Base-by-base conservation (phyloP, 2,888 invertebrate species). In the Nebria salina region DNA sequence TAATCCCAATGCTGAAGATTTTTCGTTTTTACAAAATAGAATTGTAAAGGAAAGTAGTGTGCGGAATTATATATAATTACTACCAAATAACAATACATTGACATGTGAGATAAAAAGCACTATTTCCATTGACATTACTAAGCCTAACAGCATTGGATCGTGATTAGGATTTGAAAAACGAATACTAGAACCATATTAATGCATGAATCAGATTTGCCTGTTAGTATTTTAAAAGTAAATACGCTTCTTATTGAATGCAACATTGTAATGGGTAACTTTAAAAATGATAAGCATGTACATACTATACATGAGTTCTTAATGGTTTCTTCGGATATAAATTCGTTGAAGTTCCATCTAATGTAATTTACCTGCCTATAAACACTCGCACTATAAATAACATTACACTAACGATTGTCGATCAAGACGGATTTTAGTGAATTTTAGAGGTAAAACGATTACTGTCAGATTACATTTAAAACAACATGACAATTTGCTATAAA, bases 241-340 rank as follows among this genome's bases (percentile, higher is more conserved):
- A 76, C 79, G 0, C 66, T 85, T 20, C 76, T 83, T 66, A 81
- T 85, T 41, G 84, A 86, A 73, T 86, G 85, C 72, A 84, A 85
- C 77, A 83, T 85, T 0, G 83, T 82, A 1, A 70, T 76, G 2
- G 85, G 85, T n/a, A 7, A 84, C 86, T 86, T 83, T 75, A 41
- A 65, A 26, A 85, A 85, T 82, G 85, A 84, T 3, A 79, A 82
- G 20, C 82, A 76, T 25, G 83, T 83, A 2, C 86, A 87, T 79
- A 86, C 85, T 5, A 83, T 87, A 68, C 85, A 87, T 80, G 84
- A 86, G 83, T 87, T 87, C 83, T 13, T 85, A 9, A 82, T 82
- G 65, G 84, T 85, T 15, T 83, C 34, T 84, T 86, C 2, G 54
- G 54, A 54, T 54, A 54, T 54, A 54, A 54, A 54, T 2, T 54